Evolutionary conservation across 2,797 vertebrate species (phyloP).

Genomic region (Acrossocheilus fasciatus): DNA sequence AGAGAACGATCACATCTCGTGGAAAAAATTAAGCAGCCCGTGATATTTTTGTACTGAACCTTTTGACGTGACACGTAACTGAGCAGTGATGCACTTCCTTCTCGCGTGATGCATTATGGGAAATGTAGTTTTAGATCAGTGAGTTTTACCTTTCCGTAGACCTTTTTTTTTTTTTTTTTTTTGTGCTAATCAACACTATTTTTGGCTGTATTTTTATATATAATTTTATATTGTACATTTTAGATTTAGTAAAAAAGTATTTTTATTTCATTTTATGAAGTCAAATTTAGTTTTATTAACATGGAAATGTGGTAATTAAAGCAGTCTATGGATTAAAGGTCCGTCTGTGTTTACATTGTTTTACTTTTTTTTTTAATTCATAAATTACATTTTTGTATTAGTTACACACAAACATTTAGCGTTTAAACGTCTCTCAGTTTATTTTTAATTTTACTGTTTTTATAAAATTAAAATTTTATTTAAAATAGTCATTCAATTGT

Average conservation of each 20-base stretch:
- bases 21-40: background rate
- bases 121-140: slow-evolving; percentile 25
- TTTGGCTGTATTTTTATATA: background rate
- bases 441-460: background rate
- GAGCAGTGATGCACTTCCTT: slow-evolving; percentile 20
- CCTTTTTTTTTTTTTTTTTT: background rate
- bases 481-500: background rate
- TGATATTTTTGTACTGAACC: slow-evolving; percentile 34
- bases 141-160: background rate
- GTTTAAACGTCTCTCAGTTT: background rate
- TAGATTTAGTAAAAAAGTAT: background rate
- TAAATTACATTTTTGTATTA: background rate
- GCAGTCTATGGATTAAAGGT: background rate
- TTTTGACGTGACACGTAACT: slow-evolving; percentile 38
- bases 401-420: too few relatives aligned
- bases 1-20: background rate
- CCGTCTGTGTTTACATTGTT: background rate
- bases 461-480: background rate
- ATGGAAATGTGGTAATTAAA: background rate
- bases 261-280: background rate
- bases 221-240: background rate
- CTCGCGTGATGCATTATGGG: slow-evolving; percentile 12
- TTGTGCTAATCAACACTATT: background rate
- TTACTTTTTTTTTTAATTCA: too few relatives aligned
- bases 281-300: background rate